Percentiles rank a stretch among this genome's conserved stretches.
Conservation (phyloP, 92 coral and sea anemone species). For the Micromussa lordhowensis region DNA sequence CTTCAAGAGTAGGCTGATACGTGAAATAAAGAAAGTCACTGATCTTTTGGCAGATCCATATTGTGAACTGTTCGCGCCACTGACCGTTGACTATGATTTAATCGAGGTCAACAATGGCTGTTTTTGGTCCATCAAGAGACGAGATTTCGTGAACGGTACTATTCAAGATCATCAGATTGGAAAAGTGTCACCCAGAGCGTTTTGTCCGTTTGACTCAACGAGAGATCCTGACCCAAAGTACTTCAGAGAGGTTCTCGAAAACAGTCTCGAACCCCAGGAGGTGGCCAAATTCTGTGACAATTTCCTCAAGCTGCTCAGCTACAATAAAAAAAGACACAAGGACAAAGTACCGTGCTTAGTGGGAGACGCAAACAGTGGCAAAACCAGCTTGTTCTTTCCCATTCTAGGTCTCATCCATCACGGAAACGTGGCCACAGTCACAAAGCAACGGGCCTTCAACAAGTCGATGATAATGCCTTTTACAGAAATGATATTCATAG, state of each 20-base stretch:
- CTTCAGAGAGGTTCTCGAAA: conserved; percentile 26
- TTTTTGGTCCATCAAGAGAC: conserved; percentile 48
- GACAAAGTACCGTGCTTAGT: neutral
- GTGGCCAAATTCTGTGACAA: neutral
- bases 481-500: neutral
- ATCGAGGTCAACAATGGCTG: conserved; percentile 47
- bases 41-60: conserved; percentile 50
- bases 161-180: conserved; percentile 18
- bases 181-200: conserved; percentile 19
- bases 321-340: neutral
- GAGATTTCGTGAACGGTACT: conserved; percentile 24
- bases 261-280: neutral
- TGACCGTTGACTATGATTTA: conserved; percentile 36
- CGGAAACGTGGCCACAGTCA: neutral
- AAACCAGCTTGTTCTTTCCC: too few species aligned
- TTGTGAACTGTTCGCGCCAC: conserved; percentile 41
- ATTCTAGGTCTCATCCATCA: neutral
- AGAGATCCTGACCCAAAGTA: conserved; percentile 18
- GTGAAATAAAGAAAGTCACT: too few species aligned
- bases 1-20: conserved; percentile 32
- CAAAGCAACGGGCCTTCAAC: neutral
- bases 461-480: neutral
- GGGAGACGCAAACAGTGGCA: neutral
- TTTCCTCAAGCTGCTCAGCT: neutral
- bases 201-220: neutral